Conservation (phyloP, 2,888 invertebrate genomes). For the Halictus ligatus region DNA sequence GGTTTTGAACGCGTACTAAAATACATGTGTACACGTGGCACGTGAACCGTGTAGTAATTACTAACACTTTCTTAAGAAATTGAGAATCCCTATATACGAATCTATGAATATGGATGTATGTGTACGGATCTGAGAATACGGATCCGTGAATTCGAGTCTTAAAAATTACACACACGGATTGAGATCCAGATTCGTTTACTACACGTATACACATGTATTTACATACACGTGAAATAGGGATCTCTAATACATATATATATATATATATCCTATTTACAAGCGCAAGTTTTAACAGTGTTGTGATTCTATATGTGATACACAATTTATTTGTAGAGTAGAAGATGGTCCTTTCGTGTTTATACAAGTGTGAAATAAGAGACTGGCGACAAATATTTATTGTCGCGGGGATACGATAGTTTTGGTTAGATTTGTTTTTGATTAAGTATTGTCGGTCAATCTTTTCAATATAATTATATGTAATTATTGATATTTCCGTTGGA, state of each 20-base stretch:
- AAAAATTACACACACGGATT: no score
- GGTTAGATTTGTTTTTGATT: not conserved
- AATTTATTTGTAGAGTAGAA: constrained; percentile 62
- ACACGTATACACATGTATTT: no score
- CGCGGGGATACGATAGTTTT: not conserved
- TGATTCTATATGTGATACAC: constrained; percentile 83
- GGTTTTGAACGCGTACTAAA: no score
- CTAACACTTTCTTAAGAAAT: no score
- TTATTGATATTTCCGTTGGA: not conserved
- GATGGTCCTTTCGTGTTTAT: constrained; percentile 70
- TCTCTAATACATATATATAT: constrained; percentile 58
- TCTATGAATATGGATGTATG: no score
- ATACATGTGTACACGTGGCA: no score
- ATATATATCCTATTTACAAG: constrained; percentile 73
- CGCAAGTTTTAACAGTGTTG: constrained; percentile 79
- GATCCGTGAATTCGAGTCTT: no score
- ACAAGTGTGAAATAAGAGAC: constrained; percentile 61
- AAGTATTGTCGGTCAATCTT: not conserved
- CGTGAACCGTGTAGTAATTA: no score
- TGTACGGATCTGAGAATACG: no score
- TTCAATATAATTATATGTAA: not conserved
- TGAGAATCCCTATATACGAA: no score
- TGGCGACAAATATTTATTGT: constrained; percentile 45
- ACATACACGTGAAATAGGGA: no score
- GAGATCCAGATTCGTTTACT: no score